Evolutionary conservation across 1,140 invertebrate genomes (phyloP), one percentile per base, ranked within the genome.

Genomic region (Eubasilissa regina): DNA sequence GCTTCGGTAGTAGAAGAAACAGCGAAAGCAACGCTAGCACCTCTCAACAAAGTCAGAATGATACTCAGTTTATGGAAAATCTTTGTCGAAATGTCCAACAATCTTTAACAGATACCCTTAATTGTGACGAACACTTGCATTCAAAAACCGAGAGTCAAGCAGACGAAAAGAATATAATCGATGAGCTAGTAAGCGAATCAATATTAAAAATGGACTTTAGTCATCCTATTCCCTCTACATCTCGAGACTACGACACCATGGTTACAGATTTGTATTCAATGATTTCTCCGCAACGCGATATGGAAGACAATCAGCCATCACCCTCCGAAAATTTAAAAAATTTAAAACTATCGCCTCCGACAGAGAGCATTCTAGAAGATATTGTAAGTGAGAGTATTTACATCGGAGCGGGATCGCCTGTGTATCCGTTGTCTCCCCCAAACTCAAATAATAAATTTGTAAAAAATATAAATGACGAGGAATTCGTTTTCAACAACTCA

Each of bases 271-370:
- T 82, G 6, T 82, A 82, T 75, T 73, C 78, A 3, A 76, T 83
- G 76, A 73, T 79, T 35, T 77, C 80, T 15, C 47, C 64, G 1
- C 17, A 72, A 15, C n/a, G 75, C 62, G 80, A 84, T 55, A 79
- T 83, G 21, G 86, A 87, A 17, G 88, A 88, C 82, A 87, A 84
- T 83, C 81, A 89, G 17, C 87, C 88, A 44, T 90, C 89, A 4
- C 88, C 90, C 60, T 89, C 89, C 10, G 88, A 90, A 80, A 89
- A 87, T 68, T 82, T 91, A 4, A 88, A 89, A 87, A 89, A 90
- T 81, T 85, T 91, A 75, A 87, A 87, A 77, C 84, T 90, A 78
- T 87, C 88, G 21, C 87, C 81, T 3, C 45, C 55, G 44, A 35
- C 66, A 21, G 73, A 68, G n/a, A 78, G 66, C 35, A 53, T 64